Percentiles rank a stretch among this genome's conserved stretches.
Evolutionary conservation across 2,113 vertebrate species (phyloP).

Genomic region (Vanacampus margaritifer): DNA sequence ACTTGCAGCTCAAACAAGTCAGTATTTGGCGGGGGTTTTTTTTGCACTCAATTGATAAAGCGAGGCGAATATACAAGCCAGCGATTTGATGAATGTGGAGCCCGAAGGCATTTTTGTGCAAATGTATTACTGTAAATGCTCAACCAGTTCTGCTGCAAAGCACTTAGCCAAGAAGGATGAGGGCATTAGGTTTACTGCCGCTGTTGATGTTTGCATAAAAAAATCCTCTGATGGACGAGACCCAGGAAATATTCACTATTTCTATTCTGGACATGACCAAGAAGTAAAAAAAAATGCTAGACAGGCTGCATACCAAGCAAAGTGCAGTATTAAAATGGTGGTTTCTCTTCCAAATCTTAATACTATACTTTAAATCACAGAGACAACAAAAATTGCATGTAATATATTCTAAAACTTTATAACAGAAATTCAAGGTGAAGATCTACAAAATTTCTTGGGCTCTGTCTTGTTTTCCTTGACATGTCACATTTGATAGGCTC

Average conservation of each 20-base stretch:
- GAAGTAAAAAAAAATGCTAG: neutral
- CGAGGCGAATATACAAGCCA: conserved; percentile 22
- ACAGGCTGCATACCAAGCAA: neutral
- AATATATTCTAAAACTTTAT: neutral
- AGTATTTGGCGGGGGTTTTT: conserved; percentile 21
- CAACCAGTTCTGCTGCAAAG: neutral
- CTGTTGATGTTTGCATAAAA: conserved; percentile 16
- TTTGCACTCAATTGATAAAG: conserved; percentile 26
- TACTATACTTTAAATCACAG: neutral
- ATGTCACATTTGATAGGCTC: neutral
- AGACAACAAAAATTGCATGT: neutral
- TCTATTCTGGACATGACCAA: neutral
- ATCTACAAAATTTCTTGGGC: neutral
- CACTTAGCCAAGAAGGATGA: neutral
- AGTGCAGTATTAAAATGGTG: neutral
- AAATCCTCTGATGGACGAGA: conserved; percentile 7
- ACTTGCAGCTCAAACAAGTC: conserved; percentile 31
- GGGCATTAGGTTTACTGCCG: conserved; percentile 6
- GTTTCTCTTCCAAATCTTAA: neutral
- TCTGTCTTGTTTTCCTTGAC: neutral
- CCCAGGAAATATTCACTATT: conserved; percentile 1
- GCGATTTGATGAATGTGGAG: conserved; percentile 12
- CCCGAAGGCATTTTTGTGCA: conserved; percentile 13
- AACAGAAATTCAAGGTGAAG: neutral
- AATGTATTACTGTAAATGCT: conserved; percentile 14